Evolutionary conservation across 2,113 vertebrate species (phyloP).

Genomic region (Orycteropus afer): DNA sequence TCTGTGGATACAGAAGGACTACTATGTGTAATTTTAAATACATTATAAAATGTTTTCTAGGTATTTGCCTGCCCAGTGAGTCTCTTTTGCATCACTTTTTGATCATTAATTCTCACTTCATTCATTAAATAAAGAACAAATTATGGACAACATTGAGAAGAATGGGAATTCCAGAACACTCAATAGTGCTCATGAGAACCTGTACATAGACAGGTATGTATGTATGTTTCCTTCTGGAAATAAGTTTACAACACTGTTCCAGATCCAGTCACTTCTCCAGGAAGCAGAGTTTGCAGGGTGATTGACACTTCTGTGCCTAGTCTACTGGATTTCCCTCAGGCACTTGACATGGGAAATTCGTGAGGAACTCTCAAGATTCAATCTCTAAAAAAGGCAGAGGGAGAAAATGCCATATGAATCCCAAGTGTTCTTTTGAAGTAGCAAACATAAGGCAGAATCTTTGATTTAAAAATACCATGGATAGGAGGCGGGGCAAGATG

Average conservation of each 20-base stretch:
- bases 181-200: no score
- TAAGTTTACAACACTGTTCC: background rate
- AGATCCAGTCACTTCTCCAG: background rate
- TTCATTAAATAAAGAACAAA: conserved; percentile 12
- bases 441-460: background rate
- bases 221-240: background rate
- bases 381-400: background rate
- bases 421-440: background rate
- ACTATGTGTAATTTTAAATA: background rate
- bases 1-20: no score
- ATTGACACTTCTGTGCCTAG: background rate
- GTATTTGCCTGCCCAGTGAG: background rate
- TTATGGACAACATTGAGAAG: no score
- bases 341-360: background rate
- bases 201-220: no score
- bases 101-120: background rate
- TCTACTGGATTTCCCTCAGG: background rate
- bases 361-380: background rate
- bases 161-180: no score
- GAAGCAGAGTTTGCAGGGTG: background rate
- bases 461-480: background rate
- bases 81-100: background rate
- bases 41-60: background rate
- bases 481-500: no score
- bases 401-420: conserved; percentile 18